Base-by-base conservation (phyloP, 2,797 vertebrate species). In the Anguilla marmorata region DNA sequence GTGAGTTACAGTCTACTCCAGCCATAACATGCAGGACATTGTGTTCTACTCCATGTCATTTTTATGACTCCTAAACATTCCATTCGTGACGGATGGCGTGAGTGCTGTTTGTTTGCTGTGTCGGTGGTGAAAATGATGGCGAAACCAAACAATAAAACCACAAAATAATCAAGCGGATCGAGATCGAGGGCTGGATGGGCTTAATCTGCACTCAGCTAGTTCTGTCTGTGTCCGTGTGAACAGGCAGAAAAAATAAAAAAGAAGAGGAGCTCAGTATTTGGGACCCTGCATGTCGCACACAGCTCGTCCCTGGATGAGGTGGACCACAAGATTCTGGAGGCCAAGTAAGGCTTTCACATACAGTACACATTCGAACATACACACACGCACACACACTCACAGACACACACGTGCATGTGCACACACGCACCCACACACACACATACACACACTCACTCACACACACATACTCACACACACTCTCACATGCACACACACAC, bases 171-270 rank as follows among this genome's bases (percentile, higher is more conserved):
- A 82, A 74, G 30, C 11, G 30, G 30, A 30, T 74, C 19, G 69
- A 74, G 37, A 19, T 82, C 1, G 16, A 37, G 37, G 37, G 79
- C 37, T 24, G 30, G 12, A 45, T 82, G 12, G 21, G 6, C 50
- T 37, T 45, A 8, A 27, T 66, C n/a, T 24, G 21, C 45, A 11
- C 0, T 74, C 30, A 54, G 30, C 9, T 66, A 24, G 52, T 80
- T 87, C 60, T 89, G 52, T 86, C 45, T 88, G 56, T 86, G 33
- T 84, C 5, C 66, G 6, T 88, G 60, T 74, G 54, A 79, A 88
- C 91, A 99, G 98, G 98, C 98, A 90, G 98, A 99, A 95, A 99
- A 99, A 94, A 99, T 99, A 86, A 99, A 99, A 93, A 99, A 99
- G 96, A 99, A 99, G 94, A 94, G 98, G 93, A 95, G 96, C 88